Conservation (phyloP, 2,888 invertebrate species). For the Hirudinaria manillensis region DNA sequence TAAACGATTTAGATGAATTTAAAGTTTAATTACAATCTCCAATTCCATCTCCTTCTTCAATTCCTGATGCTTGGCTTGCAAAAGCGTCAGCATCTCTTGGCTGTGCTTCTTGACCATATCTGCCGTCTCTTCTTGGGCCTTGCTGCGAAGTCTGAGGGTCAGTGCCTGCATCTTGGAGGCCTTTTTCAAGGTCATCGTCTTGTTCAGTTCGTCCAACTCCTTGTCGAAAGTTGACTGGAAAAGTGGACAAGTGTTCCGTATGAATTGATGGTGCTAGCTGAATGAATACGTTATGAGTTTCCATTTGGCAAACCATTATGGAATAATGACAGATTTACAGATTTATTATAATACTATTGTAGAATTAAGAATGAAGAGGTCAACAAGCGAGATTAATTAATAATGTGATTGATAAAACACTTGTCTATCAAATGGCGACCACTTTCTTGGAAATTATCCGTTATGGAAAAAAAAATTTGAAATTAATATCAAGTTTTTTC, state of each 20-base stretch:
- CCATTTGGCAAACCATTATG: no score
- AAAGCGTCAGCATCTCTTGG: conserved; percentile 93
- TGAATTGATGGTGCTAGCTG: no score
- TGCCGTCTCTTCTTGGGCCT: conserved; percentile 74
- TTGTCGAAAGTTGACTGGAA: conserved; percentile 65
- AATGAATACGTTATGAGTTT: no score
- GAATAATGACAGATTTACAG: no score
- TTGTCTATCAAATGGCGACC: no score
- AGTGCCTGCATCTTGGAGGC: conserved; percentile 72
- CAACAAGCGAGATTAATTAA: no score
- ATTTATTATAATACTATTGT: no score
- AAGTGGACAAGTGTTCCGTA: not conserved
- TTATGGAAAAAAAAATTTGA: no score
- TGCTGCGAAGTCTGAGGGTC: conserved; percentile 39
- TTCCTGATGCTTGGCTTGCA: conserved; percentile 84
- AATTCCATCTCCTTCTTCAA: conserved; percentile 47
- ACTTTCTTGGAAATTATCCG: no score
- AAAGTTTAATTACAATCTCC: conserved; percentile 39
- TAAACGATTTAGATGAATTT: not conserved
- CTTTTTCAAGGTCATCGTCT: conserved; percentile 80
- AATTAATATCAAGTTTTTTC: no score
- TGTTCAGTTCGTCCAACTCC: conserved; percentile 84
- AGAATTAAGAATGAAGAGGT: no score
- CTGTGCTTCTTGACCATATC: conserved; percentile 93
- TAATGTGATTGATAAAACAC: no score